These are phyloP conservation scores for Delphinus delphis DNA, from an alignment of 2,113 vertebrate species.

Conservation along the genomic window DNA sequence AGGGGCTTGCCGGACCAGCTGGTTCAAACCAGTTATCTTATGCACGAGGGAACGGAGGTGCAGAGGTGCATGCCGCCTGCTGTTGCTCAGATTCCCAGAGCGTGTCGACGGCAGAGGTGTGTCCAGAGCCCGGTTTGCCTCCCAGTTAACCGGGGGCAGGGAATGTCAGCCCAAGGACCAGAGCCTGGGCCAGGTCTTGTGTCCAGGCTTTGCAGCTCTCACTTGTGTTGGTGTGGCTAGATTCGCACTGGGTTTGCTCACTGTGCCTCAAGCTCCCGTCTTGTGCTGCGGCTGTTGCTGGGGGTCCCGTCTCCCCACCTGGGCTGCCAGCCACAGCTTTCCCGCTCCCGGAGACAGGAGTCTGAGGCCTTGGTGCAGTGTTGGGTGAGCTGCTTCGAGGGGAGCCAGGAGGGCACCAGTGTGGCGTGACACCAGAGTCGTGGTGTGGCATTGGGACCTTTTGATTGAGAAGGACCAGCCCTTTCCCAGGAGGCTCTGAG, in stretches of 20 bases:
- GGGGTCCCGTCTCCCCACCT: neutral
- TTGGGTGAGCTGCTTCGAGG: neutral
- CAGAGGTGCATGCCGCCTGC: neutral
- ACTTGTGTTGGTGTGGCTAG: accelerated
- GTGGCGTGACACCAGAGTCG: accelerated
- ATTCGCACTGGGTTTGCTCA: neutral
- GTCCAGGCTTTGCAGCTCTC: neutral
- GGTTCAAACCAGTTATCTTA: neutral
- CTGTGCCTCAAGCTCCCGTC: accelerated
- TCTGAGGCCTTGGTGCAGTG: neutral
- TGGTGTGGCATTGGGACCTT: neutral
- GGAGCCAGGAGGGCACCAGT: neutral
- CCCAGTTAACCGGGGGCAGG: neutral
- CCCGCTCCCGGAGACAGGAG: neutral
- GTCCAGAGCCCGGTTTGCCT: neutral
- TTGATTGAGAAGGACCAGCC: neutral
- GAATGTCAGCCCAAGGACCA: no score
- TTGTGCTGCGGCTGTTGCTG: neutral
- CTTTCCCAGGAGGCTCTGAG: neutral
- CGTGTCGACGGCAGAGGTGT: neutral
- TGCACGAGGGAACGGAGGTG: neutral
- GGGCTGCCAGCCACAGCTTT: neutral
- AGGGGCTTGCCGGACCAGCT: neutral
- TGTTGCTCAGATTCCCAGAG: neutral
- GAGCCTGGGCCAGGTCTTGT: neutral